Evolutionary conservation across 2,888 invertebrate species (phyloP), one percentile per base, ranked within the genome.

Genomic region (Hypercompe scribonia): DNA sequence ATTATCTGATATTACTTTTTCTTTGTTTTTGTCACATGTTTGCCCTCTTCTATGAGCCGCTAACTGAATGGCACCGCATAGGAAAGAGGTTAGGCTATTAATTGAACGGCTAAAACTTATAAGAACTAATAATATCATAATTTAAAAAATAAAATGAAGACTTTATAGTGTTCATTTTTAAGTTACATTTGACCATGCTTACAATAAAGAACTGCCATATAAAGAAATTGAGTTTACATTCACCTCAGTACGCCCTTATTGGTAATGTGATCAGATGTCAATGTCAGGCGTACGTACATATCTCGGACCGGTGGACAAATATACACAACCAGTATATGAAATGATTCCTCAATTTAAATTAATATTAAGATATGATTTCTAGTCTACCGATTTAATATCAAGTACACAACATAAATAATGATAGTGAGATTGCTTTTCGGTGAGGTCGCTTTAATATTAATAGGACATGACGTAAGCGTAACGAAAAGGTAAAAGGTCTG

Each of bases 201-300:
- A 78, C 77, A 75, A 76, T 71, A 79, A 76, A 76, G 69, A 77
- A 68, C 84, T 87, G 81, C 92, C 93, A 80, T 93, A 87, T 90
- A 91, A 86, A 90, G 93, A 87, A 88, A 91, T 90, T 91, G 83
- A 86, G 93, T 92, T 91, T 90, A 89, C 90, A 87, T 91, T 94
- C 91, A 92, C 93, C 91, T 91, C 88, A 88, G 79, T 82, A 79
- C 83, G 81, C 92, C 90, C 87, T 90, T 88, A 90, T 85, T 87
- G 90, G 92, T 80, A 87, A 86, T 81, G 80, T 85, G 87, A 89
- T 89, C 84, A 82, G 89, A 86, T 90, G 89, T 91, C 93, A 93
- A 91, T 93, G 93, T 90, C 91, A 89, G 83, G 50, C n/a, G n/a
- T 54, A 82, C 50, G 50, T 54, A 82, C 84, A 82, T 84, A 81